These are phyloP conservation scores for Mus spicilegus DNA, from an alignment of 2,113 vertebrate genomes.

Conservation along the genomic window DNA sequence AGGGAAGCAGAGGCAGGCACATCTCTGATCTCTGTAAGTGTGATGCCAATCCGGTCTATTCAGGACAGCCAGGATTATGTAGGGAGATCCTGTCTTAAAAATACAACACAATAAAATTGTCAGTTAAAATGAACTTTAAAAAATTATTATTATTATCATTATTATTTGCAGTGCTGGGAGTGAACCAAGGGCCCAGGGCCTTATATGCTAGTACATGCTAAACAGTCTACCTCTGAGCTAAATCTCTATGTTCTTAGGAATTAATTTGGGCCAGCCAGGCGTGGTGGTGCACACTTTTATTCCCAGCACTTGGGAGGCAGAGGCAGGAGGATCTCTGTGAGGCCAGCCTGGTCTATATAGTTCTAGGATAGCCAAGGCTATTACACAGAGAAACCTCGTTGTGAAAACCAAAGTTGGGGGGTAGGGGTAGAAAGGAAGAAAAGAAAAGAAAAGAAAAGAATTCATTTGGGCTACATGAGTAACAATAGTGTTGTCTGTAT, in stretches of 20 bases:
- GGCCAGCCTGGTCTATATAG: no score
- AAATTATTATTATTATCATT: neutral
- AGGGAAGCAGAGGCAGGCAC: neutral
- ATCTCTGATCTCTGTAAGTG: neutral
- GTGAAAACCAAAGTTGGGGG: no score
- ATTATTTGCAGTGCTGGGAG: neutral
- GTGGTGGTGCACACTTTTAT: no score
- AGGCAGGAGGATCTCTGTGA: no score
- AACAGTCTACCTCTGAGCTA: neutral
- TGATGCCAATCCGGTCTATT: neutral
- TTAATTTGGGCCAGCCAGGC: neutral
- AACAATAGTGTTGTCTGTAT: neutral
- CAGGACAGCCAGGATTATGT: neutral
- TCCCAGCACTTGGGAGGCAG: no score
- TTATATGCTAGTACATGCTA: neutral
- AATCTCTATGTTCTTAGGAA: neutral
- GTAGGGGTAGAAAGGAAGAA: no score
- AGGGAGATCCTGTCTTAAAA: neutral
- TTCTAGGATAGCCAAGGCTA: no score
- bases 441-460: neutral
- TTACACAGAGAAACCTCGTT: no score
- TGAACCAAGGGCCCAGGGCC: neutral
- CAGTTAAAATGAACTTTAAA: neutral
- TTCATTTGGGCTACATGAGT: neutral
- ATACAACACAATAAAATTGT: neutral